A percentile compares a stretch with the other conserved stretches of the same genome.
These are phyloP conservation scores for Pemphigus obesinymphae DNA, from an alignment of 1,140 invertebrate genomes.

Conservation along the genomic window DNA sequence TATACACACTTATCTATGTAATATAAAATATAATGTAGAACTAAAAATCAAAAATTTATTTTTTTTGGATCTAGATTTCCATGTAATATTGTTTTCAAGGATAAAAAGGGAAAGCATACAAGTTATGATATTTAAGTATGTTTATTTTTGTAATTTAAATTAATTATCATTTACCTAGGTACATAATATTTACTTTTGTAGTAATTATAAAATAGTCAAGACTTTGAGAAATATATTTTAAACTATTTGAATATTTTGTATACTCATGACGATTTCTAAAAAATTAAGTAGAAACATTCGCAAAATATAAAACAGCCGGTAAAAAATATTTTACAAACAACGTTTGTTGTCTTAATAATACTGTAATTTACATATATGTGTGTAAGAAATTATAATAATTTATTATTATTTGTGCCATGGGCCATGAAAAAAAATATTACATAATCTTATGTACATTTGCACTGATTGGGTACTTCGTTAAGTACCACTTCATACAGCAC, in stretches of 20 bases:
- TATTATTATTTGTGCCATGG: not conserved
- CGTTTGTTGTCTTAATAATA: not conserved
- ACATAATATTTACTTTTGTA: too few species aligned
- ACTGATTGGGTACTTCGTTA: not conserved
- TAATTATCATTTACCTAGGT: too few species aligned
- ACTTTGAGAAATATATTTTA: too few species aligned
- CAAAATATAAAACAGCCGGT: not conserved
- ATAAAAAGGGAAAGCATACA: too few species aligned
- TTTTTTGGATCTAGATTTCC: too few species aligned
- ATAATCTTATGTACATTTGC: not conserved
- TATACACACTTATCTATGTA: not conserved
- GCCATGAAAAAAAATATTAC: not conserved
- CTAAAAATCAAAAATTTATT: too few species aligned
- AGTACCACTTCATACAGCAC: not conserved
- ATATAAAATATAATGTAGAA: too few species aligned
- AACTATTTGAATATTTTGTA: not conserved
- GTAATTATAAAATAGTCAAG: too few species aligned
- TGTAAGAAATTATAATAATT: not conserved
- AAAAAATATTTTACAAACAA: not conserved
- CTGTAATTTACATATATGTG: not conserved
- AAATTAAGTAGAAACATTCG: not conserved
- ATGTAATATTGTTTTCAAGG: too few species aligned
- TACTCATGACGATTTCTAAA: not conserved
- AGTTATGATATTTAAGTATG: too few species aligned
- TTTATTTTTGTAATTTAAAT: too few species aligned